phyloP scores from a whole-genome alignment of 2,113 vertebrate species.

The Etia nguti region DNA sequence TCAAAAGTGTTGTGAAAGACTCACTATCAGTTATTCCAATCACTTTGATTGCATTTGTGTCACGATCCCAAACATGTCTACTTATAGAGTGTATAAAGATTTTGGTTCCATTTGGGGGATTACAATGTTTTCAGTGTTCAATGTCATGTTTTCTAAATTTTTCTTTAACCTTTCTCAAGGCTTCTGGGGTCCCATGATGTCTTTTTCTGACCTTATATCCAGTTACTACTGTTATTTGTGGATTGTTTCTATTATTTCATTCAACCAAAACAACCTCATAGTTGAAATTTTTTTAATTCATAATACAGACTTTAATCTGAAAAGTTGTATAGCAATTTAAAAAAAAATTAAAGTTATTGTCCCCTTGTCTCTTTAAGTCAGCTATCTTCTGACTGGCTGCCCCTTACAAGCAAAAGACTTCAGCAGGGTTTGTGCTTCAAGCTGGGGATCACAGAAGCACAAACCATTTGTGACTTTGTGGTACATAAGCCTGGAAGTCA shows the following conservation, averaged over 20 bases:
- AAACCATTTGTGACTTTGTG: not conserved
- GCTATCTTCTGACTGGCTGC: not conserved
- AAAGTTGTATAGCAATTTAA: no score
- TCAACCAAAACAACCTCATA: not conserved
- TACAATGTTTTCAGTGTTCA: not conserved
- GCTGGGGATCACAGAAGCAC: not conserved
- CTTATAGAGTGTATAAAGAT: not conserved
- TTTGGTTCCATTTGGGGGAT: not conserved
- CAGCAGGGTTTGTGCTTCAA: not conserved
- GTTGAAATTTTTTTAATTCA: not conserved
- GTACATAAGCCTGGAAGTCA: accelerated
- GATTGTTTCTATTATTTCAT: not conserved
- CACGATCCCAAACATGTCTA: not conserved
- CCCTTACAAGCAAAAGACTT: not conserved
- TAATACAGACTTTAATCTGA: not conserved
- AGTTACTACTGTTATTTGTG: not conserved
- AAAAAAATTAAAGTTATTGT: no score
- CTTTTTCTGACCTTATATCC: not conserved
- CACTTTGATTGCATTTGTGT: not conserved
- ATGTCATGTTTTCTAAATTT: not conserved
- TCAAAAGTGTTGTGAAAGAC: not conserved
- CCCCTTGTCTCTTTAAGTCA: not conserved
- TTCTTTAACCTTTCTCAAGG: not conserved
- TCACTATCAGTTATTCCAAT: not conserved
- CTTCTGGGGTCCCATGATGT: not conserved